phyloP scores from a whole-genome alignment of 92 coral and sea anemone genomes.

The Phenganax stokvisi region DNA sequence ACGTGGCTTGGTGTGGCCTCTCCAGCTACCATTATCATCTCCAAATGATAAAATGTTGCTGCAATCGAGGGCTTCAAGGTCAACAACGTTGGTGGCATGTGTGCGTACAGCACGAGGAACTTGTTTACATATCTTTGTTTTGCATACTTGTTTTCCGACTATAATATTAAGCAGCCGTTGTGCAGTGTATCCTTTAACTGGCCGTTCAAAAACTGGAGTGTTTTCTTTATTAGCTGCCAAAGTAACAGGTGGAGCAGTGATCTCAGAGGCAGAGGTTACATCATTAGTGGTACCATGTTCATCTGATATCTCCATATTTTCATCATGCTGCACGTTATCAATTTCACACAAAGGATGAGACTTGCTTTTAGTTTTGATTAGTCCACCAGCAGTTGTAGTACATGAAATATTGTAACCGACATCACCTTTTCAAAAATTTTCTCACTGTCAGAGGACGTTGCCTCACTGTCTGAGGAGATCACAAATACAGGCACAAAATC shows the following conservation, averaged over 20 bases:
- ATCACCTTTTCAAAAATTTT: neutral
- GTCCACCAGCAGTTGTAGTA: neutral
- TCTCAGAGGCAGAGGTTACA: neutral
- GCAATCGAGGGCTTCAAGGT: constrained; percentile 10
- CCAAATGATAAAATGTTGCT: constrained; percentile 37
- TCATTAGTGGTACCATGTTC: too few relatives aligned
- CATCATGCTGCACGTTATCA: neutral
- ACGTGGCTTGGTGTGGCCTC: constrained; percentile 52
- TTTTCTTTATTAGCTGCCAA: neutral
- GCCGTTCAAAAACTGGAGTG: constrained; percentile 46
- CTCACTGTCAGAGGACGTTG: neutral
- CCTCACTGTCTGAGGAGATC: constrained; percentile 1
- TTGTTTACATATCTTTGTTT: constrained; percentile 18
- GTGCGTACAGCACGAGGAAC: constrained; percentile 42
- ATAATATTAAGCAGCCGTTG: constrained; percentile 47
- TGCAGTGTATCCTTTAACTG: constrained; percentile 50
- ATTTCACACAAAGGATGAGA: neutral
- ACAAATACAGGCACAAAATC: neutral
- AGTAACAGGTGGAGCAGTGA: neutral
- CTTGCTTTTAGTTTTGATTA: neutral
- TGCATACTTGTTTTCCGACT: constrained; percentile 39
- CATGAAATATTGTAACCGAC: neutral
- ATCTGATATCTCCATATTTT: neutral
- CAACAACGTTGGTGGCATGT: constrained; percentile 43
- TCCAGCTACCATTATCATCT: constrained; percentile 58